Evolutionary conservation across 2,113 vertebrate genomes (phyloP), one percentile per base, ranked within the genome.

Genomic region (Corythoichthys haematopterus): DNA sequence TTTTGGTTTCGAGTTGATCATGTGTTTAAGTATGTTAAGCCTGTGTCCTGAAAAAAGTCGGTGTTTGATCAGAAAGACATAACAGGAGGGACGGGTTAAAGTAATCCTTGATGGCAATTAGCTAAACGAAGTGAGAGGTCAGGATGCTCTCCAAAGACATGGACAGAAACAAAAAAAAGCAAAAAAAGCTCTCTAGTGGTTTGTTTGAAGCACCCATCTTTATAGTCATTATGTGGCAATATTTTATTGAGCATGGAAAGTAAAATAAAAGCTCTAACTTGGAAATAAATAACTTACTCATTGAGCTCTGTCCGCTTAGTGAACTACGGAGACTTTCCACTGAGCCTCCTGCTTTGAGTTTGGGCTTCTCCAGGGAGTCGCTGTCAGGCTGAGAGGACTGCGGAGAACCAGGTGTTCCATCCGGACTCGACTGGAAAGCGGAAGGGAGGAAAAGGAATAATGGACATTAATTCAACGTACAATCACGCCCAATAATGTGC

Each of bases 251-350:
- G 12, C 33, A 20, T 33, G 52, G 10, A 20, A 61, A 8, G 8
- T 45, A n/a, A 10, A 11, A 43, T 43, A n/a, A 20, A 61, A 61
- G 10, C 9, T 28, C 12, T 5, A 57, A 6, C 12, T 57, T 57
- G 55, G 35, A 14, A 36, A 15, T 36, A 36, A 36, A 36, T 33
- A 57, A 46, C 60, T 46, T 20, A 98, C 96, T 98, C 95, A 97
- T 96, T 28, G 95, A 98, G 76, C 97, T 98, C 79, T 99, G 97
- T 57, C 95, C 96, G 0, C 97, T 99, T 47, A 98, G 93, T 0
- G 97, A 99, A 56, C 96, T 98, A 67, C 95, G 92, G 75, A 99
- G 92, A 84, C 97, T 98, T 85, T 99, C 97, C 13, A 99, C 96
- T 0, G 97, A 98, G 5, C 97, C 95, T 9, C 95, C 96, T 0